Evolutionary conservation across 2,888 invertebrate species (phyloP).

Genomic region (Dendrolimus pini): DNA sequence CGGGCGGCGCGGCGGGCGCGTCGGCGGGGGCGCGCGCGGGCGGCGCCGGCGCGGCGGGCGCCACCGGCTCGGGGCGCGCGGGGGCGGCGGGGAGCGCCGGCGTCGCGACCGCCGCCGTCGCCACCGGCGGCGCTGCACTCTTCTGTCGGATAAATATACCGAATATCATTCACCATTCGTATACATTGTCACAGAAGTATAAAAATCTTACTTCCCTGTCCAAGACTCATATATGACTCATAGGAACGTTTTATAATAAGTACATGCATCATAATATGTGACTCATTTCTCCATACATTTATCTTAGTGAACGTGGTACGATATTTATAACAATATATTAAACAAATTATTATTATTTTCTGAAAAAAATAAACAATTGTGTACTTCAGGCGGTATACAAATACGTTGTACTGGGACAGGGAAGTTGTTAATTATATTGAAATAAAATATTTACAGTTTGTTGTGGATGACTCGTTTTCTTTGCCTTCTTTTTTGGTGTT

Average conservation of each 20-base stretch:
- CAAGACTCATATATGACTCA: no score
- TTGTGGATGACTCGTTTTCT: constrained; percentile 46
- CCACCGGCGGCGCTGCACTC: constrained; percentile 24
- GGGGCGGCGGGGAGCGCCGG: constrained; percentile 27
- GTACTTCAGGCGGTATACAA: no score
- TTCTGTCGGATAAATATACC: not conserved
- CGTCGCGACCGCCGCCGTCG: constrained; percentile 14
- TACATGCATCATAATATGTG: no score
- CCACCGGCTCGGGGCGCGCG: constrained; percentile 27
- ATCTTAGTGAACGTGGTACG: no score
- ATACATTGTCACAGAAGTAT: no score
- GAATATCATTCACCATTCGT: no score
- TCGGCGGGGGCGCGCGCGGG: constrained; percentile 13
- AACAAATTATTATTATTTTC: no score
- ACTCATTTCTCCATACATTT: no score
- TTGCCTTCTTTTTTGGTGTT: constrained; percentile 64
- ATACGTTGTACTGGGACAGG: no score
- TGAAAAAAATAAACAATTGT: constrained; percentile 3
- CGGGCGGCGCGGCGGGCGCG: constrained; percentile 22
- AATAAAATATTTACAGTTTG: constrained; percentile 58
- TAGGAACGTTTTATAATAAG: no score
- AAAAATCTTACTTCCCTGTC: no score
- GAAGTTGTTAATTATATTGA: constrained; percentile 1
- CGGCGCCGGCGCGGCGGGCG: constrained; percentile 31
- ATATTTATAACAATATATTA: no score